Conservation (phyloP, 2,888 invertebrate species). For the Eueremaeus valkanovi region DNA sequence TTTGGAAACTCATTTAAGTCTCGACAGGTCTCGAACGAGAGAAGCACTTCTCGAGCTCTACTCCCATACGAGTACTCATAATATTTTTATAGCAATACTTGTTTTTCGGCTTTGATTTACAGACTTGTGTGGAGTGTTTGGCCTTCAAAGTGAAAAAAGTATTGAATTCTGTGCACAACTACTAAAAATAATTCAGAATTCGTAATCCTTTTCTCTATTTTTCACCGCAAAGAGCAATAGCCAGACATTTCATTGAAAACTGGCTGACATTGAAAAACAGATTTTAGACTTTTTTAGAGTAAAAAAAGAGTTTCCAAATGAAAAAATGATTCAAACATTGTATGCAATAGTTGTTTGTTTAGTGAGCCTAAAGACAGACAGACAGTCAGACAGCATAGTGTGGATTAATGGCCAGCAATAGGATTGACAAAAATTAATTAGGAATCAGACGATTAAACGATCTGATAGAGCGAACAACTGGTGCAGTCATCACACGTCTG, state of each 20-base stretch:
- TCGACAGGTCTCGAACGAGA: too few species aligned
- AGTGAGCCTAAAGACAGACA: neutral
- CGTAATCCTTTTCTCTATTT: constrained; percentile 8
- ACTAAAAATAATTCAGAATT: neutral
- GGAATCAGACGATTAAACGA: constrained; percentile 2
- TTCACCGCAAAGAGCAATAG: constrained; percentile 31
- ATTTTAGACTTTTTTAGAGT: neutral
- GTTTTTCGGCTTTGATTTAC: constrained; percentile 7
- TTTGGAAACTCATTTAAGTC: too few species aligned
- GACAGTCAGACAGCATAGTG: neutral
- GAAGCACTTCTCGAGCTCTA: too few species aligned
- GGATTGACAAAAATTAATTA: constrained; percentile 33
- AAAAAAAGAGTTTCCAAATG: too few species aligned
- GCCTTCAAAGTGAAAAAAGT: neutral
- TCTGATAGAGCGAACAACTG: constrained; percentile 14
- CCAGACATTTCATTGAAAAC: constrained; percentile 31
- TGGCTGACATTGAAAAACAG: constrained; percentile 25
- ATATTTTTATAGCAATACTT: constrained; percentile 3
- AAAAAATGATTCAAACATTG: too few species aligned
- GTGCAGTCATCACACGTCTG: neutral
- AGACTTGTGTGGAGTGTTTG: constrained; percentile 4
- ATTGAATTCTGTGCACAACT: constrained; percentile 6
- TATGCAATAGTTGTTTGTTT: constrained; percentile 3
- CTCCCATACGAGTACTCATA: neutral
- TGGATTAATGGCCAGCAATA: constrained; percentile 22